Base-by-base conservation (phyloP, 2,113 vertebrate species). In the Calidris pygmaea region DNA sequence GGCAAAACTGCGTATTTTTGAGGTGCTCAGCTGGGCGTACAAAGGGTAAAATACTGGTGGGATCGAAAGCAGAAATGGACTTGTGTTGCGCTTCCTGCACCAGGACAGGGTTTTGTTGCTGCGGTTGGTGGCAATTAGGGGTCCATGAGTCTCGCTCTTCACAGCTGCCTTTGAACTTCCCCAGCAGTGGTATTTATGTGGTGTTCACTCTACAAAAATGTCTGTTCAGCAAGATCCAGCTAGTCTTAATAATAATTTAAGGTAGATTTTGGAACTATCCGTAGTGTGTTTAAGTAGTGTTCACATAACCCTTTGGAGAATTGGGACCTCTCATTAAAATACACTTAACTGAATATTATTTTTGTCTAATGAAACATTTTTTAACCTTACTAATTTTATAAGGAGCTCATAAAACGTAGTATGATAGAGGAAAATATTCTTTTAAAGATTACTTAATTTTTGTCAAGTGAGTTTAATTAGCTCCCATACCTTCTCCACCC, bases 41-140 rank as follows among this genome's bases (percentile, higher is more conserved):
- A 43, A 41, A 35, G 53, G 16, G n/a, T 73, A 5, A 77, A 73
- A 62, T 30, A 5, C 8, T 12, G 16, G 3, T 48, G 37, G 37
- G 47, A 27, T 43, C 0, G 3, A 43, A 91, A 79, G 62, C 53
- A 87, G 88, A 60, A 66, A 10, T 21, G 56, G 52, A 5, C 21
- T 43, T 0, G 0, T 9, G 35, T n/a, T 50, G 45, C 1, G 0
- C 19, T 67, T 87, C 58, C 10, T 68, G 56, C n/a, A 34, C 14
- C 0, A 3, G 45, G 0, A 1, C 4, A 26, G n/a, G 9, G 19
- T 17, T 87, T 75, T 71, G 22, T 35, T 60, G 34, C 63, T 76
- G 80, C 1, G 5, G 27, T 60, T 60, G 52, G 43, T 65, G 62
- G 58, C 53, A 52, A 0, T 87, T n/a, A 48, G 30, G 55, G 17